These are phyloP conservation scores for Oscheius sp. DNA, from an alignment of 2,888 invertebrate genomes.

Conservation along the genomic window DNA sequence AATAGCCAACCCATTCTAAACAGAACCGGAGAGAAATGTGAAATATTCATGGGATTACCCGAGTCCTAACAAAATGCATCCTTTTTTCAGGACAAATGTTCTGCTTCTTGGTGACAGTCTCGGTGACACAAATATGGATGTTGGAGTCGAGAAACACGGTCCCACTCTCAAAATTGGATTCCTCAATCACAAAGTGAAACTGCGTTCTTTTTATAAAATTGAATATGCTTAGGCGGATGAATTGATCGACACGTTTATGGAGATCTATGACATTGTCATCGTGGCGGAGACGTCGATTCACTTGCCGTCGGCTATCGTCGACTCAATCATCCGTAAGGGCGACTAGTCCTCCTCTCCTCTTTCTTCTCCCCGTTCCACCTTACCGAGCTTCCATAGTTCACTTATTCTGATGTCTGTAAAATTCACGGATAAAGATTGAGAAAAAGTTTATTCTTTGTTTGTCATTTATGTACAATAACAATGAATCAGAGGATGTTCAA, in stretches of 20 bases:
- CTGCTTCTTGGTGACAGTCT: conserved; percentile 91
- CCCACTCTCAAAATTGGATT: conserved; percentile 89
- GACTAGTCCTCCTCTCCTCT: not conserved
- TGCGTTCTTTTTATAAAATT: not conserved
- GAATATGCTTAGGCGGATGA: conserved; percentile 26
- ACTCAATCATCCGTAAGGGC: conserved; percentile 16
- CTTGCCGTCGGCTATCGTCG: conserved; percentile 28
- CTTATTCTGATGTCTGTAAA: conserved; percentile 3
- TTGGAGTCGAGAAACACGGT: conserved; percentile 81
- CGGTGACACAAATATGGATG: conserved; percentile 92
- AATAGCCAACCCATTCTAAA: too few species aligned
- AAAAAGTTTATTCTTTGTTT: conserved; percentile 13
- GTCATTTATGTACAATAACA: conserved; percentile 23
- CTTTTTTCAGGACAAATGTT: conserved; percentile 80
- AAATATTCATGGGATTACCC: not conserved
- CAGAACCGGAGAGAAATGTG: too few species aligned
- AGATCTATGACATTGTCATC: conserved; percentile 37
- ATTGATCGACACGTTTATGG: conserved; percentile 30
- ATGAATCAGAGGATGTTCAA: conserved; percentile 23
- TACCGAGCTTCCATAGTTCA: conserved; percentile 22
- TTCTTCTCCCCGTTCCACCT: not conserved
- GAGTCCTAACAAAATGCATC: not conserved
- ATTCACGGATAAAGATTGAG: not conserved
- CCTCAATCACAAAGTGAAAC: conserved; percentile 78
- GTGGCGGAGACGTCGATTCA: conserved; percentile 28